phyloP scores from a whole-genome alignment of 2,888 invertebrate genomes.

The Hirtodrosophila trivittata region DNA sequence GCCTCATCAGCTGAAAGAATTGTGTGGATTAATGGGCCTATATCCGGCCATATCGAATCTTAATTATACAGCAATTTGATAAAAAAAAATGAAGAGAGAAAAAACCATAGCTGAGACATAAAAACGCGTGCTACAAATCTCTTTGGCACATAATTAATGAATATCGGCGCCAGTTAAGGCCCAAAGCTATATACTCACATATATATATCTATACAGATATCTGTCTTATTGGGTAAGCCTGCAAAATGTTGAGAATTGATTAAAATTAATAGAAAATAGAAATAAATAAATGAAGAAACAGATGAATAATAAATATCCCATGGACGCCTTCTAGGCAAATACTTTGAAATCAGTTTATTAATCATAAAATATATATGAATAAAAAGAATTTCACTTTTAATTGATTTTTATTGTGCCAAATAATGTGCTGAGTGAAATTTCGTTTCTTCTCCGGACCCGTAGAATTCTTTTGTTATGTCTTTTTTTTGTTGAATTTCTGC shows the following conservation, averaged over 20 bases:
- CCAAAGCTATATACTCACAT: conserved; percentile 28
- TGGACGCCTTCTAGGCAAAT: conserved; percentile 18
- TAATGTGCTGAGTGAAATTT: conserved; percentile 45
- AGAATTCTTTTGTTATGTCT: conserved; percentile 23
- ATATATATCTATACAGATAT: no score
- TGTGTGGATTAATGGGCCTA: conserved; percentile 57
- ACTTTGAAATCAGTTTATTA: conserved; percentile 49
- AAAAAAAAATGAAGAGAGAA: background rate
- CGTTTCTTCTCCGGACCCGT: conserved; percentile 20
- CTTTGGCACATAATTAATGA: conserved; percentile 66
- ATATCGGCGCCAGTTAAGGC: conserved; percentile 24
- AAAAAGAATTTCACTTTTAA: conserved; percentile 62
- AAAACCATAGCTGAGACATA: conserved; percentile 9
- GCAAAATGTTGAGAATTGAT: conserved; percentile 29
- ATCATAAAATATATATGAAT: conserved; percentile 29
- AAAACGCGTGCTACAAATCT: conserved; percentile 54
- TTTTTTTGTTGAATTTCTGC: conserved; percentile 9
- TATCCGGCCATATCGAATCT: conserved; percentile 73
- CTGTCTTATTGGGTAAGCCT: background rate
- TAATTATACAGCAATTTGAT: conserved; percentile 64
- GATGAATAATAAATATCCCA: conserved; percentile 3
- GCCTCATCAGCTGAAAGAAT: conserved; percentile 41
- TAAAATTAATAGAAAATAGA: conserved; percentile 37
- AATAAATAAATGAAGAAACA: background rate
- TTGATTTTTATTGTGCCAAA: conserved; percentile 64